Evolutionary conservation across 2,797 vertebrate species (phyloP), one percentile per base, ranked within the genome.

Genomic region (Protosalanx chinensis): DNA sequence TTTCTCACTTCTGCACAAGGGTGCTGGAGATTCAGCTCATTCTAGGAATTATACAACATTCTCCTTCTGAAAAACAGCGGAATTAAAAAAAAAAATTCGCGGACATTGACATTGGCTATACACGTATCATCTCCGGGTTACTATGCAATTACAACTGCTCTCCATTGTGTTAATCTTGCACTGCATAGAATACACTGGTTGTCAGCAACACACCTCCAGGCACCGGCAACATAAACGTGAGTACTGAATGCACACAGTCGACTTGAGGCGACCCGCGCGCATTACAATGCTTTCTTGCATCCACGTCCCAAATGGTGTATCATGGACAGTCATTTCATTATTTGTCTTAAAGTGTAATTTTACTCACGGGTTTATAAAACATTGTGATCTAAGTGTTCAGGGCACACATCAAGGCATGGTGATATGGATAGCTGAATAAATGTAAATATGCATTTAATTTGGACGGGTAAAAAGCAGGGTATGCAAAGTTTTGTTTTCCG

Each of bases 91-190:
- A 67, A 69, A 68, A 41, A 16, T 75, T 78, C 73, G 41, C 78
- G 84, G 91, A 93, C 89, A 88, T 92, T 93, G 89, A 89, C 84
- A 89, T 91, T 90, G 88, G 90, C 90, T 88, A 87, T 90, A 91
- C 90, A 85, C 90, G 92, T 93, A 92, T 91, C 92, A 88, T 85
- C 90, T 93, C 89, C 89, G 94, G 96, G 95, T 96, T 98, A 99
- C 97, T 99, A 99, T 99, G 97, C 97, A 97, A 96, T 97, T 98
- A 94, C 95, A 96, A 98, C 93, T 97, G 93, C 90, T 99, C 90
- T 94, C 95, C 94, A 96, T 96, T 92, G 93, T 96, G 94, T 94
- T 97, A 93, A 96, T 98, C 94, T 95, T 94, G 94, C 95, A 97
- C 95, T 96, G 95, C 93, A 95, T 98, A 96, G 97, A 98, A 94